These are phyloP conservation scores for Ctenochaetus hawaiiensis DNA, from an alignment of 2,797 vertebrate genomes.

Conservation along the genomic window DNA sequence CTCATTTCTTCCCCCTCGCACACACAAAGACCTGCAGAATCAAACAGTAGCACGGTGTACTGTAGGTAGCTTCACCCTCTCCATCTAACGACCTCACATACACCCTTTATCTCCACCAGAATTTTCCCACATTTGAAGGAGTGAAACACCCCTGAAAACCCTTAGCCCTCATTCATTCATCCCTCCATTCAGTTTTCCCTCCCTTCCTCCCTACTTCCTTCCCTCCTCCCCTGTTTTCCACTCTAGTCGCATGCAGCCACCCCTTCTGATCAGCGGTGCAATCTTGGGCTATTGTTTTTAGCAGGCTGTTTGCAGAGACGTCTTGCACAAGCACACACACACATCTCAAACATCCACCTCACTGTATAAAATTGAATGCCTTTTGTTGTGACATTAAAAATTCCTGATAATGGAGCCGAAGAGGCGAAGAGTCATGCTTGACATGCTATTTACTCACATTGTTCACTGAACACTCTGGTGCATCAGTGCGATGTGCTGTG, in stretches of 20 bases:
- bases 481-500: slow-evolving; percentile 46
- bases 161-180: slow-evolving; percentile 75
- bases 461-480: slow-evolving; percentile 41
- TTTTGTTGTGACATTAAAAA: slow-evolving; percentile 10
- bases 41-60: slow-evolving; percentile 43
- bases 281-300: slow-evolving; percentile 81
- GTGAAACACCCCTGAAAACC: slow-evolving; percentile 44
- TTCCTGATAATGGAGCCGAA: slow-evolving; percentile 15
- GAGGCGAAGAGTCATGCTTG: background rate
- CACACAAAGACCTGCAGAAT: slow-evolving; percentile 77
- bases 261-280: slow-evolving; percentile 64
- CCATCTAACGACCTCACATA: slow-evolving; percentile 3
- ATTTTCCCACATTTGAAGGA: slow-evolving; percentile 40
- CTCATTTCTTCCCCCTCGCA: slow-evolving; percentile 10
- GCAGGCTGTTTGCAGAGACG: slow-evolving; percentile 59
- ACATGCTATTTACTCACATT: slow-evolving; percentile 47
- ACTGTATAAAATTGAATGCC: slow-evolving; percentile 3
- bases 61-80: slow-evolving; percentile 32
- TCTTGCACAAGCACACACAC: slow-evolving; percentile 18
- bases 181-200: slow-evolving; percentile 76
- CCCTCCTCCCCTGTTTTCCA: slow-evolving; percentile 64
- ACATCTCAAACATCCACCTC: slow-evolving; percentile 41
- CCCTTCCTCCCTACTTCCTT: slow-evolving; percentile 49
- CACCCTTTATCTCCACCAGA: slow-evolving; percentile 8
- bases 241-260: slow-evolving; percentile 66